A percentile compares a stretch with the other conserved stretches of the same genome.
Conservation (phyloP, 2,888 invertebrate genomes). For the Catocala nupta region DNA sequence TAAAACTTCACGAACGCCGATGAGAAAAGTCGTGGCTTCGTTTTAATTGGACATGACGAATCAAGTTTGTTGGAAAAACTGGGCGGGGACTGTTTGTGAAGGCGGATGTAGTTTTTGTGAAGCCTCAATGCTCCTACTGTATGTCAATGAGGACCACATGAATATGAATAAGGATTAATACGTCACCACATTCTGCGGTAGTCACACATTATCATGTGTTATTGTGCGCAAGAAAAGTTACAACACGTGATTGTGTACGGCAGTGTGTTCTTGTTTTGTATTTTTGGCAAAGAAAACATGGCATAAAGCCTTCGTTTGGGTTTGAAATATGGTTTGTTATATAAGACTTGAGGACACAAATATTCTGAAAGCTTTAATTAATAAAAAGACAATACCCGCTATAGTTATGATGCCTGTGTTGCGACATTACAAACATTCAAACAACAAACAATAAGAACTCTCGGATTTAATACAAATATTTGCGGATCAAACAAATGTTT, state of each 20-base stretch:
- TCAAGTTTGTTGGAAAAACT: conserved; percentile 79
- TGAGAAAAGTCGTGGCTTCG: conserved; percentile 75
- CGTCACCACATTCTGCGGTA: conserved; percentile 6
- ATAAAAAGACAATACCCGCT: no score
- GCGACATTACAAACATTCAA: no score
- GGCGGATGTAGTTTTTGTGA: conserved; percentile 66
- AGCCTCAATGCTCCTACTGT: conserved; percentile 31
- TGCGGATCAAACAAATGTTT: no score
- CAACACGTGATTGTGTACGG: background rate
- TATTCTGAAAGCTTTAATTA: no score
- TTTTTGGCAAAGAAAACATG: no score
- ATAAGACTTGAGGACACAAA: no score
- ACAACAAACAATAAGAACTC: no score
- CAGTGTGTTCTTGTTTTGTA: no score
- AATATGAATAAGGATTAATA: conserved; percentile 26
- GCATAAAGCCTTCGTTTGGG: no score
- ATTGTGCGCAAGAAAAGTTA: background rate
- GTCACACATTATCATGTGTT: conserved; percentile 11
- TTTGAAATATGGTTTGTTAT: no score
- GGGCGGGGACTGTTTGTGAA: conserved; percentile 75
- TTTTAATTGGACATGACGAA: conserved; percentile 83
- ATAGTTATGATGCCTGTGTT: no score
- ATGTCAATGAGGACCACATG: conserved; percentile 30
- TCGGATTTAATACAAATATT: no score
- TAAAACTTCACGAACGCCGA: conserved; percentile 39